These are phyloP conservation scores for Sericinus montela DNA, from an alignment of 2,888 invertebrate species.

Conservation along the genomic window DNA sequence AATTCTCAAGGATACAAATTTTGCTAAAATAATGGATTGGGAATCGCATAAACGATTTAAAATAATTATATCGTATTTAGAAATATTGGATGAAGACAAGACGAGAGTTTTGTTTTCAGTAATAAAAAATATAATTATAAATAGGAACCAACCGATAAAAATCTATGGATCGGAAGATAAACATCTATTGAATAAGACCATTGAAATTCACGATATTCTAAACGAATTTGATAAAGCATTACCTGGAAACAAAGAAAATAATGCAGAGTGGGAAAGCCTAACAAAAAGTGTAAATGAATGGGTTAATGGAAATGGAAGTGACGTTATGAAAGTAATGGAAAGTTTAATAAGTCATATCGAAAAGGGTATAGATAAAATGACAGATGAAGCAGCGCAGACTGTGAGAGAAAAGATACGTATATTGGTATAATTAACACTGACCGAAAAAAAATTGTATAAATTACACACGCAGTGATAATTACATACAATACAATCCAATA, in stretches of 20 bases:
- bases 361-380: constrained; percentile 8
- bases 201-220: constrained; percentile 37
- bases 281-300: not conserved
- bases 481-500: too few relatives aligned
- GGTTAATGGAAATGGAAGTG: not conserved
- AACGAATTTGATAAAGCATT: constrained; percentile 23
- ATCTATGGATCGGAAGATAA: constrained; percentile 17
- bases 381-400: not conserved
- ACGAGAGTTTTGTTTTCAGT: constrained; percentile 25
- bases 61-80: constrained; percentile 19
- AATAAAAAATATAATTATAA: constrained; percentile 28
- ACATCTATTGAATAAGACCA: constrained; percentile 28
- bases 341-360: constrained; percentile 2
- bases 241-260: constrained; percentile 6
- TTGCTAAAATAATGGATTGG: constrained; percentile 21
- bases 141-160: constrained; percentile 34
- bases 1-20: constrained; percentile 30
- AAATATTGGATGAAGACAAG: constrained; percentile 11
- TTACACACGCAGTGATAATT: too few relatives aligned
- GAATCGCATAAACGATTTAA: constrained; percentile 23
- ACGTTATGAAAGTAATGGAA: not conserved
- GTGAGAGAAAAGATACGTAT: constrained; percentile 10
- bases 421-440: not conserved
- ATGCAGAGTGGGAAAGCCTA: constrained; percentile 4
- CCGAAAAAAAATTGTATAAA: too few relatives aligned